Percentiles rank a stretch among this genome's conserved stretches.
Evolutionary conservation across 2,888 invertebrate genomes (phyloP).

Genomic region (Oegoconia quadripuncta): DNA sequence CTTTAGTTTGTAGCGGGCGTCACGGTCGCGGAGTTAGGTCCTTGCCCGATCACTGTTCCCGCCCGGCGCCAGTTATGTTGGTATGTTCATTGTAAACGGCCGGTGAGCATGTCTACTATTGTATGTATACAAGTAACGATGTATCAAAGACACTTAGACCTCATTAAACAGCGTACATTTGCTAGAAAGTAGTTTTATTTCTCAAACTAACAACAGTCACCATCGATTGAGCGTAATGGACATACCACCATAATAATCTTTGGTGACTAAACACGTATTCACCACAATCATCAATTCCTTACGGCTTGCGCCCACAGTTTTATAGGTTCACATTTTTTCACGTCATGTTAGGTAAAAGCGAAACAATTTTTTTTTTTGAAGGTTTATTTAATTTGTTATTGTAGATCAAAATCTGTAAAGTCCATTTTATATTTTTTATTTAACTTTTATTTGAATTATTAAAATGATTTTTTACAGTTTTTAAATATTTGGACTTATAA

Average conservation of each 20-base stretch:
- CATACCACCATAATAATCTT: slow-evolving; percentile 62
- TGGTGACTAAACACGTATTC: slow-evolving; percentile 31
- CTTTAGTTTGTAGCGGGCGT: background rate
- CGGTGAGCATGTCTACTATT: slow-evolving; percentile 34
- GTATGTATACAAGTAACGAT: slow-evolving; percentile 39
- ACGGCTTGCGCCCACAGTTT: slow-evolving; percentile 12
- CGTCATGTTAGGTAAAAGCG: slow-evolving; percentile 15
- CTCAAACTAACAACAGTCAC: slow-evolving; percentile 26
- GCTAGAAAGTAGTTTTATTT: slow-evolving; percentile 69
- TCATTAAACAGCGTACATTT: slow-evolving; percentile 72
- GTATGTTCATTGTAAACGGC: slow-evolving; percentile 65
- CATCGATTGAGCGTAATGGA: slow-evolving; percentile 48
- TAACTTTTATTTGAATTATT: slow-evolving; percentile 32
- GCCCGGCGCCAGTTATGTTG: slow-evolving; percentile 50
- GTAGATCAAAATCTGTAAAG: slow-evolving; percentile 48
- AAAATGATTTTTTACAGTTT: slow-evolving; percentile 34
- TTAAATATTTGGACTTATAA: too few relatives aligned
- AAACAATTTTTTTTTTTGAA: slow-evolving; percentile 6
- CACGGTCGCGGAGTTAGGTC: slow-evolving; percentile 25
- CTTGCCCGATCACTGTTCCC: slow-evolving; percentile 27
- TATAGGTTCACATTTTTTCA: slow-evolving; percentile 24
- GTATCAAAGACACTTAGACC: slow-evolving; percentile 64
- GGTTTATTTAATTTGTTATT: slow-evolving; percentile 25
- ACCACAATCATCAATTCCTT: slow-evolving; percentile 8
- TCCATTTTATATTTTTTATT: slow-evolving; percentile 40